Percentiles rank a stretch among this genome's conserved stretches.
These are phyloP conservation scores for Paedocypris micromegethes DNA, from an alignment of 2,797 vertebrate genomes.

Conservation along the genomic window DNA sequence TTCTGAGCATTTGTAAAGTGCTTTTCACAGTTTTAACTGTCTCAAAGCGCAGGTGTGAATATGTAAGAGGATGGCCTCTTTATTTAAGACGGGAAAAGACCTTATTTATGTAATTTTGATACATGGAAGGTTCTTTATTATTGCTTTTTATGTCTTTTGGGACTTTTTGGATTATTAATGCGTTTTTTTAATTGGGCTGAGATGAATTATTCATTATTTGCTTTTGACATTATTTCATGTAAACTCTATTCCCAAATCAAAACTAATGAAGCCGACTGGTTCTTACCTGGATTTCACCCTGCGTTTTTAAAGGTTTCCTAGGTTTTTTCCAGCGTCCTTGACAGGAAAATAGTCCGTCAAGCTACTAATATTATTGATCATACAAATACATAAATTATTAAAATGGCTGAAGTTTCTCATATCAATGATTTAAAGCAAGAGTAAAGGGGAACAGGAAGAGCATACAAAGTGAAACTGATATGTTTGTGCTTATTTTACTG, in stretches of 20 bases:
- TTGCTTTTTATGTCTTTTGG: neutral
- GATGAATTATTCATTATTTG: constrained; percentile 11
- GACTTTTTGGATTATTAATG: neutral
- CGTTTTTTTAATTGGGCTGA: constrained; percentile 9
- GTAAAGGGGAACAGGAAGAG: constrained; percentile 2
- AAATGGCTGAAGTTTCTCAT: neutral
- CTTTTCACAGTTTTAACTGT: no score
- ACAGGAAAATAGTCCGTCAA: neutral
- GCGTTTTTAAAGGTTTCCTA: neutral
- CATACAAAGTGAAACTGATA: neutral
- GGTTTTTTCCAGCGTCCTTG: neutral
- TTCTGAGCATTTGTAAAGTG: no score
- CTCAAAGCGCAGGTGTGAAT: no score
- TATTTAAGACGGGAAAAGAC: no score
- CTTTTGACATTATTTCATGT: constrained; percentile 9
- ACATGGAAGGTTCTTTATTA: neutral
- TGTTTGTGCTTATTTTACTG: neutral
- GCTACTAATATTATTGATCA: neutral
- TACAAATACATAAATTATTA: neutral
- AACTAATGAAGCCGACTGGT: neutral
- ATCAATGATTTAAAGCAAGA: neutral
- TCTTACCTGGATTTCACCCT: neutral
- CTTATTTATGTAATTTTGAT: neutral
- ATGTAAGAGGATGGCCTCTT: no score
- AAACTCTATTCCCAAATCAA: constrained; percentile 1